A percentile compares a stretch with the other conserved stretches of the same genome.
Conservation (phyloP, 2,113 vertebrate species). For the Sinocyclocheilus rhinocerous region DNA sequence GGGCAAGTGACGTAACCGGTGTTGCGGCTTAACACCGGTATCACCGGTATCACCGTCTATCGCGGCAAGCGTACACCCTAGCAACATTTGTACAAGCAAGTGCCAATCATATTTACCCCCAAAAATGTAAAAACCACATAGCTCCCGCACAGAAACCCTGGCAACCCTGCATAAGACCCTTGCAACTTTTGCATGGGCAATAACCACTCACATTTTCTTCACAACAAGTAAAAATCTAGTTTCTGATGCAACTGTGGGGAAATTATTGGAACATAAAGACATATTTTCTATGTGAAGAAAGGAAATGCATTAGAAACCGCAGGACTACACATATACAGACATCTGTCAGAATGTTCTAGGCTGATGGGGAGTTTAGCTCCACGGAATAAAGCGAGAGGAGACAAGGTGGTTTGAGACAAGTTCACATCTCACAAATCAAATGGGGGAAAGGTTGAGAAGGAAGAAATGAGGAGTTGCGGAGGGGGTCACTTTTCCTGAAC, state of each 20-base stretch:
- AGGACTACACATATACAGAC: conserved; percentile 35
- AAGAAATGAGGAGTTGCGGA: conserved; percentile 19
- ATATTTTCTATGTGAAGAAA: background rate
- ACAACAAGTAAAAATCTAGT: background rate
- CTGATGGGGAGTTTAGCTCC: conserved; percentile 9
- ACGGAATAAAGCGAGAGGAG: conserved; percentile 35
- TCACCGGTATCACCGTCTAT: no score
- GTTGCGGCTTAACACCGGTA: no score
- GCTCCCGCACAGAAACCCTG: background rate
- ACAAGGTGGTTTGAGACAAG: conserved; percentile 44
- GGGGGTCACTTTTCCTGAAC: conserved; percentile 36
- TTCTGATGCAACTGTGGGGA: background rate
- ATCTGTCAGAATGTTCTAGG: conserved; percentile 34
- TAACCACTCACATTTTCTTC: background rate
- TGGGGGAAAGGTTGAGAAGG: conserved; percentile 35
- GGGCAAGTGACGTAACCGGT: no score
- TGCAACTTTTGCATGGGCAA: background rate
- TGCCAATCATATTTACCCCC: background rate
- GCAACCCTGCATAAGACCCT: background rate
- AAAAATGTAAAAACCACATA: background rate
- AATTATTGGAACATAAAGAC: background rate
- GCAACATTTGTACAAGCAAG: background rate
- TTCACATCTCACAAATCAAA: conserved; percentile 25
- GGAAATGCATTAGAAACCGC: conserved; percentile 28
- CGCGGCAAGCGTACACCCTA: no score